Percentiles rank a stretch among this genome's conserved stretches.
Conservation (phyloP, 1,140 invertebrate species). For the Lordiphosa collinella region DNA sequence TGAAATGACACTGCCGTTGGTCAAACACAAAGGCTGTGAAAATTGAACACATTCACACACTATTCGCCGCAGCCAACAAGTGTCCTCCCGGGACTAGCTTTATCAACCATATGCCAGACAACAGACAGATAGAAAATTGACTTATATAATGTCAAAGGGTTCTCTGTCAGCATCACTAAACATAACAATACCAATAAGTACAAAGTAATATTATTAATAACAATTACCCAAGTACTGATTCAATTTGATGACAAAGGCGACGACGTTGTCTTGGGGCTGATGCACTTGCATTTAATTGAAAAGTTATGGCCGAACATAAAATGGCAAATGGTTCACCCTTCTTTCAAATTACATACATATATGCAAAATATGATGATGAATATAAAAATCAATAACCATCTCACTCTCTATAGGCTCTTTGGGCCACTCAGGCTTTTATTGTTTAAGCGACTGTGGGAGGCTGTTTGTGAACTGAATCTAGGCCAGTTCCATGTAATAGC, state of each 20-base stretch:
- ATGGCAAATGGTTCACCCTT: constrained; percentile 16
- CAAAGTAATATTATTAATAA: constrained; percentile 65
- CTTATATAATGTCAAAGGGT: constrained; percentile 31
- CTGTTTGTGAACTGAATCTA: constrained; percentile 19
- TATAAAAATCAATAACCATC: constrained; percentile 34
- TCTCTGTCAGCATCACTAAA: constrained; percentile 8
- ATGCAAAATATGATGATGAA: background rate
- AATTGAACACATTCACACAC: constrained; percentile 3
- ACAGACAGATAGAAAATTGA: constrained; percentile 34
- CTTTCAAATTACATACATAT: background rate
- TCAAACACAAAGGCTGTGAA: constrained; percentile 7
- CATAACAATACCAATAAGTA: constrained; percentile 17
- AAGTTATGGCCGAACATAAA: constrained; percentile 23
- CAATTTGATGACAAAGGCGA: constrained; percentile 43
- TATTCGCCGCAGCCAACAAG: background rate
- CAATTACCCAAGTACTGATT: constrained; percentile 58
- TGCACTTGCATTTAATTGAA: constrained; percentile 34
- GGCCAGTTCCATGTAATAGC: constrained; percentile 36
- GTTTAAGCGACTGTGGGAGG: constrained; percentile 36
- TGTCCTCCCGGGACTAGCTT: constrained; percentile 10
- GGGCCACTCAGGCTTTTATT: constrained; percentile 50
- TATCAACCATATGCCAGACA: constrained; percentile 23
- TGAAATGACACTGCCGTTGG: constrained; percentile 44
- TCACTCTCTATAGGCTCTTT: background rate
- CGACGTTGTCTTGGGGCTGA: constrained; percentile 4